Conservation (phyloP, 2,797 vertebrate species). For the Lates japonicus region DNA sequence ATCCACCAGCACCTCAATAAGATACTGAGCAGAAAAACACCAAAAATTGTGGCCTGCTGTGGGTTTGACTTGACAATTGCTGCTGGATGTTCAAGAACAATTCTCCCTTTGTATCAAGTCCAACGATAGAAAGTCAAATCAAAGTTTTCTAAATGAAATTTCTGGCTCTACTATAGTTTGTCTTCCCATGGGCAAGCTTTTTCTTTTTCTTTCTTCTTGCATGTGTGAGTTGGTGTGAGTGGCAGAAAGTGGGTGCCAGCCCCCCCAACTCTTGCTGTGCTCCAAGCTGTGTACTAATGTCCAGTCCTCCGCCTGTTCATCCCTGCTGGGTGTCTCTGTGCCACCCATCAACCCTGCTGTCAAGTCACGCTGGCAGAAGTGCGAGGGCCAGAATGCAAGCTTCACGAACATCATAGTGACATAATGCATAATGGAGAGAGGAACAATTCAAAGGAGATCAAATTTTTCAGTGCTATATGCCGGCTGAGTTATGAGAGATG, state of each 20-base stretch:
- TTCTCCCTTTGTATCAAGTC: not conserved
- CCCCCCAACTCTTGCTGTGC: slow-evolving; percentile 57
- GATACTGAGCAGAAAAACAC: not conserved
- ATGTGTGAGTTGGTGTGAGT: slow-evolving; percentile 16
- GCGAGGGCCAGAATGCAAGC: slow-evolving; percentile 54
- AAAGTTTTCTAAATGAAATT: slow-evolving; percentile 3
- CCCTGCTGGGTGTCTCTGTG: slow-evolving; percentile 63
- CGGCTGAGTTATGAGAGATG: slow-evolving; percentile 12
- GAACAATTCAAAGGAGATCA: slow-evolving; percentile 1
- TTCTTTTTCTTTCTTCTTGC: slow-evolving; percentile 1
- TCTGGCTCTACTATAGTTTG: not conserved
- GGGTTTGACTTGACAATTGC: not conserved
- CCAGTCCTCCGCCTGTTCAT: slow-evolving; percentile 55
- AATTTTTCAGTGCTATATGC: slow-evolving; percentile 23
- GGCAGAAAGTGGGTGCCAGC: slow-evolving; percentile 42
- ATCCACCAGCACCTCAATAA: not conserved
- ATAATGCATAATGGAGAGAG: not conserved
- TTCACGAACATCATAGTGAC: slow-evolving; percentile 45
- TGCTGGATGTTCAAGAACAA: not conserved
- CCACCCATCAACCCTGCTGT: slow-evolving; percentile 74
- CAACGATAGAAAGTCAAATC: slow-evolving; percentile 10
- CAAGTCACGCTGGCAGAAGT: slow-evolving; percentile 48
- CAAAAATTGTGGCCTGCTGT: not conserved
- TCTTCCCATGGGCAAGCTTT: not conserved
- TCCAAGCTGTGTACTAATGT: slow-evolving; percentile 71